Evolutionary conservation across 23 tunicate genomes (phyloP).

Genomic region (Corella eumyota): DNA sequence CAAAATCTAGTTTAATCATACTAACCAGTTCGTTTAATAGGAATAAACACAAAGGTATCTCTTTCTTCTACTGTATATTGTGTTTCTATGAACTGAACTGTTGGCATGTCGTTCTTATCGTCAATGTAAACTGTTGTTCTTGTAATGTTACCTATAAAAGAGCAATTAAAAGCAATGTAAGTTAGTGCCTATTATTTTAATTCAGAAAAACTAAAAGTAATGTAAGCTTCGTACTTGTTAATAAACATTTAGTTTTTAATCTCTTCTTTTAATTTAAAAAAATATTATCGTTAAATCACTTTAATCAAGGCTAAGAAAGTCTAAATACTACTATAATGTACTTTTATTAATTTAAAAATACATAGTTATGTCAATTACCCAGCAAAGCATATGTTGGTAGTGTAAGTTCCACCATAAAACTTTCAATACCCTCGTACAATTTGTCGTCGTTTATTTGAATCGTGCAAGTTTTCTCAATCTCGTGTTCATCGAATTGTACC

Average conservation of each 20-base stretch:
- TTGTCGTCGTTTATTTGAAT: constrained; percentile 76
- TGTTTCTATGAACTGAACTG: constrained; percentile 63
- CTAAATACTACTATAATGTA: no score
- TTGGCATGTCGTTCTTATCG: constrained; percentile 83
- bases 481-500: constrained; percentile 98
- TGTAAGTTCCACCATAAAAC: constrained; percentile 55
- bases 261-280: no score
- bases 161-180: background rate
- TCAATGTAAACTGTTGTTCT: constrained; percentile 53
- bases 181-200: no score
- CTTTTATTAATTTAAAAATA: background rate
- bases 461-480: constrained; percentile 75
- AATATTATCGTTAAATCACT: no score
- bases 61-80: constrained; percentile 71
- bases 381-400: constrained; percentile 87
- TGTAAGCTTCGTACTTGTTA: no score
- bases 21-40: constrained; percentile 85
- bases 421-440: constrained; percentile 71
- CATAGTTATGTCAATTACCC: constrained; percentile 52
- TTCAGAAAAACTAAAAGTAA: no score
- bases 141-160: constrained; percentile 38
- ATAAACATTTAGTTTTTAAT: no score
- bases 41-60: constrained; percentile 34
- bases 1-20: no score
- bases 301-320: no score